These are phyloP conservation scores for Syngnathus floridae DNA, from an alignment of 2,113 vertebrate genomes.

Conservation along the genomic window DNA sequence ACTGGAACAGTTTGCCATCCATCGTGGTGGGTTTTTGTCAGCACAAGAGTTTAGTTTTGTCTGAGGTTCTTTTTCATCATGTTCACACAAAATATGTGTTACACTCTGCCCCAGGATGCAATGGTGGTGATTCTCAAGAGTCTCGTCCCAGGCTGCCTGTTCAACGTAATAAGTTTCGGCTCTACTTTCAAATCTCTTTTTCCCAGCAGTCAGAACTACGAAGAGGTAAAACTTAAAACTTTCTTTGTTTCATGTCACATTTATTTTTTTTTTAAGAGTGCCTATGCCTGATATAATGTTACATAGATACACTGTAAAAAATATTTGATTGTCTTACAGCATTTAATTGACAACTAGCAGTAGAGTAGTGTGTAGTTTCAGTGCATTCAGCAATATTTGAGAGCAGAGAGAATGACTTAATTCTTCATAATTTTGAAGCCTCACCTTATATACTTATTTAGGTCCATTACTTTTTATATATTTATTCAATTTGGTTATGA, in stretches of 20 bases:
- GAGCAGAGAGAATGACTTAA: too few relatives aligned
- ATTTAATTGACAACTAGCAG: too few relatives aligned
- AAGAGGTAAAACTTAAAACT: slow-evolving; percentile 73
- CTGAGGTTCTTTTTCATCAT: not conserved
- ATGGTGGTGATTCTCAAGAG: slow-evolving; percentile 88
- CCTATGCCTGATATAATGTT: not conserved
- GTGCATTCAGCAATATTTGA: too few relatives aligned
- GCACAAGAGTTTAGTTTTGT: not conserved
- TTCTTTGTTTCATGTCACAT: not conserved
- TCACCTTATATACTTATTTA: too few relatives aligned
- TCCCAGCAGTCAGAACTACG: slow-evolving; percentile 80
- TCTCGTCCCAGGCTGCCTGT: slow-evolving; percentile 82
- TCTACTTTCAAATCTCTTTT: slow-evolving; percentile 86
- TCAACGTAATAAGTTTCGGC: slow-evolving; percentile 88
- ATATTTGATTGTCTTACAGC: not conserved
- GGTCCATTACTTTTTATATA: too few relatives aligned
- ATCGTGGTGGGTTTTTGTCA: not conserved
- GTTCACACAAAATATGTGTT: not conserved
- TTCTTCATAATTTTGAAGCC: too few relatives aligned
- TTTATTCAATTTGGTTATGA: too few relatives aligned
- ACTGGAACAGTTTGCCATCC: not conserved
- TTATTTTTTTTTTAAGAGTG: not conserved
- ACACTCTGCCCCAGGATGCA: slow-evolving; percentile 74
- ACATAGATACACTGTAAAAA: not conserved
- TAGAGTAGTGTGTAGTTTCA: too few relatives aligned